A percentile compares a stretch with the other conserved stretches of the same genome.
These are phyloP conservation scores for Tinea pellionella DNA, from an alignment of 2,888 invertebrate genomes.

Conservation along the genomic window DNA sequence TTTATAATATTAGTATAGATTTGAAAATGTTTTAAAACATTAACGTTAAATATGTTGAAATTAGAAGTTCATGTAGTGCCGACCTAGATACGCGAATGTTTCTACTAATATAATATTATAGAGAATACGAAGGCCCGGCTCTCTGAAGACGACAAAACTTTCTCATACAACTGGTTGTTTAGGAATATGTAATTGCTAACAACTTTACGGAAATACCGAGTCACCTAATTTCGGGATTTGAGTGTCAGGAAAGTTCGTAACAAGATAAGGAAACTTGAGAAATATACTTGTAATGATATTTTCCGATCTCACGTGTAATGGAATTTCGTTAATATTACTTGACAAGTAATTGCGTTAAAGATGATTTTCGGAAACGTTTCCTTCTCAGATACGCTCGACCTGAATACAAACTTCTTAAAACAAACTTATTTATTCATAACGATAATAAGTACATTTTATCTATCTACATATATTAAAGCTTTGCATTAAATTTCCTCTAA, in stretches of 20 bases:
- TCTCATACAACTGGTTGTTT: constrained; percentile 10
- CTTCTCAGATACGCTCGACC: neutral
- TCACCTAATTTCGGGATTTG: constrained; percentile 16
- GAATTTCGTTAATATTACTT: neutral
- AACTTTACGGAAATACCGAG: constrained; percentile 15
- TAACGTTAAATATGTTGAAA: too few species aligned
- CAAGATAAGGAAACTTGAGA: constrained; percentile 16
- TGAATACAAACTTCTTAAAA: neutral
- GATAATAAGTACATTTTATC: too few species aligned
- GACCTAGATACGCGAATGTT: neutral
- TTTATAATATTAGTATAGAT: too few species aligned
- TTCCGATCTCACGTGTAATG: constrained; percentile 1
- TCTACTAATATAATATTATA: neutral
- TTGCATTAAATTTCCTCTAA: too few species aligned
- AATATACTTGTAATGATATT: neutral
- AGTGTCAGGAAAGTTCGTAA: constrained; percentile 15
- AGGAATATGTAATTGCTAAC: constrained; percentile 17
- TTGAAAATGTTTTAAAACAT: too few species aligned
- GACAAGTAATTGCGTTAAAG: neutral
- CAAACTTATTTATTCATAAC: too few species aligned
- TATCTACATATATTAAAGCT: too few species aligned
- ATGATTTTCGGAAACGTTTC: neutral
- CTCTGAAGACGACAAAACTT: constrained; percentile 12
- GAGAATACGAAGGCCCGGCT: neutral
- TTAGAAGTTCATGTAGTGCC: neutral